These are phyloP conservation scores for Maconellicoccus hirsutus DNA, from an alignment of 1,140 invertebrate species.

Conservation along the genomic window DNA sequence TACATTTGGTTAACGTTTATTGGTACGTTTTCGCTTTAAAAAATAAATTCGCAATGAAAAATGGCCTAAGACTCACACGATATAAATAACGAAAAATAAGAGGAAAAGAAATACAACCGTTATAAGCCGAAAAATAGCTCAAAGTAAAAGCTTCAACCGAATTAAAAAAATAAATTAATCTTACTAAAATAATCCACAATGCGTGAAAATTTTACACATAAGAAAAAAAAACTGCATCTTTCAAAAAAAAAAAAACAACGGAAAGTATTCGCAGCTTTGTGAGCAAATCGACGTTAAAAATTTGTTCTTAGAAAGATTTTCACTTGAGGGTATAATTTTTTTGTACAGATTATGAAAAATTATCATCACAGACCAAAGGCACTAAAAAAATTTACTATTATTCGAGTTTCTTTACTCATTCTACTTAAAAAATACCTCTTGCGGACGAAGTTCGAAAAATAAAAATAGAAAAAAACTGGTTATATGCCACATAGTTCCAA, in stretches of 20 bases:
- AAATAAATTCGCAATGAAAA: not conserved
- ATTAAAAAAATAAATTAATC: not conserved
- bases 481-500: conserved; percentile 8
- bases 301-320: not conserved
- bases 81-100: not conserved
- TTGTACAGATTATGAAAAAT: too few species aligned
- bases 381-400: not conserved
- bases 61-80: not conserved
- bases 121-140: not conserved
- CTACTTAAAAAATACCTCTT: not conserved
- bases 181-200: too few species aligned
- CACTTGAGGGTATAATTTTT: not conserved
- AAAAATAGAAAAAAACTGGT: not conserved
- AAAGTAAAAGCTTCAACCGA: not conserved
- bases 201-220: too few species aligned
- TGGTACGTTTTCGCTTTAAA: not conserved
- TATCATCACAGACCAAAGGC: not conserved
- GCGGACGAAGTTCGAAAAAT: not conserved
- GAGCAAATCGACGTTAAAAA: not conserved
- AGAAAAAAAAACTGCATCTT: not conserved
- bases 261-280: not conserved
- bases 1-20: conserved; percentile 16
- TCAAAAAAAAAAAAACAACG: not conserved
- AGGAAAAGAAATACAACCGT: not conserved
- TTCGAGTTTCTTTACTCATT: not conserved